Evolutionary conservation across 2,113 vertebrate genomes (phyloP), one percentile per base, ranked within the genome.

Genomic region (Lepus timidus): DNA sequence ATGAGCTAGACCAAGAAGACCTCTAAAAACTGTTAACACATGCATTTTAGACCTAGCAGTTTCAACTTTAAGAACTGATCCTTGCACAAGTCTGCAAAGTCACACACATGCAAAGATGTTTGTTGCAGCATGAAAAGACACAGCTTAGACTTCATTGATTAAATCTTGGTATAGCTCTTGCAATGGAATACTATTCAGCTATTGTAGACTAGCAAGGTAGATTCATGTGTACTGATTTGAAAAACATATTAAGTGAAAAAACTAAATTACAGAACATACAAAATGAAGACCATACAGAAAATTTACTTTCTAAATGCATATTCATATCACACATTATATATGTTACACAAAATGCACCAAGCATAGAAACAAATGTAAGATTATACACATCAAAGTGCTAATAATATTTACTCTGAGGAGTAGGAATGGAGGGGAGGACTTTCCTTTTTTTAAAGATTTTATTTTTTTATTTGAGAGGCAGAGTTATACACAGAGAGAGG

Each of bases 231-330:
- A 52, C 62, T 70, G 36, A 83, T 52, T 64, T 64, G 51, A 52
- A 76, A 82, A 44, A 64, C 71, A 79, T 25, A 70, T 61, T 65
- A 52, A 92, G 7, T 90, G 25, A 89, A 68, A 88, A 93, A 62
- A 65, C 44, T 80, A 93, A 73, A 73, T 9, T 85, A 19, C 44
- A 90, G 65, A 85, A 49, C 31, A 31, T 58, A 58, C 44, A 44
- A 67, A 52, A 49, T 49, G 4, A 55, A 64, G 44, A 44, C 6
- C 44, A 44, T 44, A 44, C 44, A 44, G 58, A 92, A 49, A 92
- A 49, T 73, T 49, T 64, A 55, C 55, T 29, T 70, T 61, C 17
- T 29, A 86, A 94, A 65, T 67, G 23, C 49, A 23, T 36, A n/a
- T 67, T 11, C 33, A 39, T 74, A 73, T 52, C 51, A 52, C 12